Percentiles rank a stretch among this genome's conserved stretches.
phyloP scores from a whole-genome alignment of 1,140 invertebrate species.

The Akabosia matsudoensis region DNA sequence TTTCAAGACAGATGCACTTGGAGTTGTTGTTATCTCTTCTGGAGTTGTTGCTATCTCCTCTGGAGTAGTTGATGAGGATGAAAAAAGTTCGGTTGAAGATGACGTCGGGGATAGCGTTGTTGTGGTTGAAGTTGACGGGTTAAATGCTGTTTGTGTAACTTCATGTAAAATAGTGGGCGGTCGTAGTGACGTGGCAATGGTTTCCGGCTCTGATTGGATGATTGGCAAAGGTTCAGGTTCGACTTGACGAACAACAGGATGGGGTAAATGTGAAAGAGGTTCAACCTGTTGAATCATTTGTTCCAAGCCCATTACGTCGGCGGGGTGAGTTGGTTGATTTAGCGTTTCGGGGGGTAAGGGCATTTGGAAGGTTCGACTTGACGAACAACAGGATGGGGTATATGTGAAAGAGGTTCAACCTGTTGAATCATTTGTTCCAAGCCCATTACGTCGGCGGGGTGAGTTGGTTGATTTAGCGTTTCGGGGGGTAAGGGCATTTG shows the following conservation, averaged over 20 bases:
- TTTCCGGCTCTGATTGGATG: too few species aligned
- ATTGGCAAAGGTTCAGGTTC: too few species aligned
- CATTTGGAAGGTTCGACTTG: neutral
- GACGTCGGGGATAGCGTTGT: too few species aligned
- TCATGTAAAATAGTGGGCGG: neutral
- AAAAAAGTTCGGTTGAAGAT: too few species aligned
- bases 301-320: neutral
- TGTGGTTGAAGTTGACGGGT: too few species aligned
- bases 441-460: neutral
- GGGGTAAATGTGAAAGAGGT: neutral
- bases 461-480: neutral
- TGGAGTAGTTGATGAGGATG: too few species aligned
- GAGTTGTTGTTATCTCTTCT: too few species aligned
- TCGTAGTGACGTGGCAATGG: too few species aligned
- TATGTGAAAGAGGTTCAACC: neutral
- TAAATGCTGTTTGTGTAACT: neutral
- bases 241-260: neutral
- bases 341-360: neutral
- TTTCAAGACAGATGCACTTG: neutral
- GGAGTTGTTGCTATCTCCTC: too few species aligned
- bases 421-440: neutral
- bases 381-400: neutral
- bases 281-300: neutral
- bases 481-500: neutral
- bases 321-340: neutral